A percentile compares a stretch with the other conserved stretches of the same genome.
These are phyloP conservation scores for Scleropages formosus DNA, from an alignment of 2,797 vertebrate genomes.

Conservation along the genomic window DNA sequence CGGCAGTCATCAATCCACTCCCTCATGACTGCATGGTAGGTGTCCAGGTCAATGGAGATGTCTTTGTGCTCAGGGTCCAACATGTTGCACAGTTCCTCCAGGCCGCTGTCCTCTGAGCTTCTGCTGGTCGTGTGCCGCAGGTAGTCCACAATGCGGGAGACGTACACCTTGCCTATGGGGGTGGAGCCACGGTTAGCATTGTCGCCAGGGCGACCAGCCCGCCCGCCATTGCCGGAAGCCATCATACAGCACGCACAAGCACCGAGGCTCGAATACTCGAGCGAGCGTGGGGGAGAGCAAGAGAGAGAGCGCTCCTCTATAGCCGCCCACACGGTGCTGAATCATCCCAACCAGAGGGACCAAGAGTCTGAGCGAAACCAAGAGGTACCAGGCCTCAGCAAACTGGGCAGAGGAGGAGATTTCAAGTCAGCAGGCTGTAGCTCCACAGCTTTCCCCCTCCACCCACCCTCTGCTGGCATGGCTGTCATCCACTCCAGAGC, in stretches of 20 bases:
- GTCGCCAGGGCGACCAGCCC: background rate
- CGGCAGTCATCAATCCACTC: slow-evolving; percentile 82
- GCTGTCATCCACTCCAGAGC: background rate
- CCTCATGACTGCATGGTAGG: slow-evolving; percentile 78
- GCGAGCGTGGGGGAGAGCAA: background rate
- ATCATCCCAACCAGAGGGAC: background rate
- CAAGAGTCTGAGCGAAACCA: background rate
- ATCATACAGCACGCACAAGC: background rate
- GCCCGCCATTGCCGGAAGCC: slow-evolving; percentile 4
- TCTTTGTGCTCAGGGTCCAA: slow-evolving; percentile 83
- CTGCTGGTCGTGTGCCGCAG: slow-evolving; percentile 76
- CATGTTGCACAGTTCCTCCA: slow-evolving; percentile 83
- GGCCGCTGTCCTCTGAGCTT: slow-evolving; percentile 72
- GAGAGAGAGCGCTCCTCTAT: background rate
- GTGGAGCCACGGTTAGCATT: slow-evolving; percentile 25
- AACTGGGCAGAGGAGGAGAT: background rate
- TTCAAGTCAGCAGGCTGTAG: background rate
- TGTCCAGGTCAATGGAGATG: slow-evolving; percentile 79
- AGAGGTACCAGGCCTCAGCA: background rate
- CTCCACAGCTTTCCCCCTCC: background rate
- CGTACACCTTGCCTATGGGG: slow-evolving; percentile 77
- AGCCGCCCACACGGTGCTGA: background rate
- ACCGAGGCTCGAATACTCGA: background rate
- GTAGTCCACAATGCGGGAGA: slow-evolving; percentile 82
- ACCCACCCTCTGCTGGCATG: background rate